These are phyloP conservation scores for Anarsia innoxiella DNA, from an alignment of 2,888 invertebrate genomes.

Conservation along the genomic window DNA sequence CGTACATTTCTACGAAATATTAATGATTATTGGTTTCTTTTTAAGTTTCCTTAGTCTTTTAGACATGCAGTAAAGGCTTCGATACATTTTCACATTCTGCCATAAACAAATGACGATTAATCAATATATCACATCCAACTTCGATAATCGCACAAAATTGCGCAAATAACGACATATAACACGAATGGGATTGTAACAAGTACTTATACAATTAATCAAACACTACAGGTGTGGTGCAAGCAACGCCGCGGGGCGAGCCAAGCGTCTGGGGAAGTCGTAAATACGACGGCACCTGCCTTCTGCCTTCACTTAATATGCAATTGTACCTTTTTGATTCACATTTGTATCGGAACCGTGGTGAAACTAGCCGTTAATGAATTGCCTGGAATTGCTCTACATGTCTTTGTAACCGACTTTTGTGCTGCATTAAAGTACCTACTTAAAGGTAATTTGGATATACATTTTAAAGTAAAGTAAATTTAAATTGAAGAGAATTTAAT, in stretches of 20 bases:
- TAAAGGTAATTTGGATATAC: no score
- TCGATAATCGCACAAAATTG: background rate
- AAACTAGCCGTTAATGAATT: constrained; percentile 13
- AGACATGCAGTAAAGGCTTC: no score
- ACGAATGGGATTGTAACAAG: constrained; percentile 5
- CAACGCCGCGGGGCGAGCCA: constrained; percentile 41
- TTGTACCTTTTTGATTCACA: constrained; percentile 40
- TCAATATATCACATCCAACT: no score
- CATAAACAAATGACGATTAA: no score
- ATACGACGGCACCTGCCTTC: constrained; percentile 55
- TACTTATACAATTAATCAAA: constrained; percentile 52
- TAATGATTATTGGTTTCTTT: no score
- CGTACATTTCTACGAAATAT: no score
- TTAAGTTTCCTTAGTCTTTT: no score
- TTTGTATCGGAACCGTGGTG: constrained; percentile 36
- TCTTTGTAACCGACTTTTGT: constrained; percentile 5
- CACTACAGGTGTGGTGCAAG: constrained; percentile 52
- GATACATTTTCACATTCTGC: no score
- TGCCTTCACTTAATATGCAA: constrained; percentile 31
- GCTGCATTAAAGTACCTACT: background rate
- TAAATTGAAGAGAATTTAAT: no score
- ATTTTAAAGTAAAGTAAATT: no score
- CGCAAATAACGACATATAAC: background rate
- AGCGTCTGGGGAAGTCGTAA: constrained; percentile 60
- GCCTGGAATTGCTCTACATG: constrained; percentile 1